Evolutionary conservation across 2,888 invertebrate species (phyloP), one percentile per base, ranked within the genome.

Genomic region (Drosophila lacicola): DNA sequence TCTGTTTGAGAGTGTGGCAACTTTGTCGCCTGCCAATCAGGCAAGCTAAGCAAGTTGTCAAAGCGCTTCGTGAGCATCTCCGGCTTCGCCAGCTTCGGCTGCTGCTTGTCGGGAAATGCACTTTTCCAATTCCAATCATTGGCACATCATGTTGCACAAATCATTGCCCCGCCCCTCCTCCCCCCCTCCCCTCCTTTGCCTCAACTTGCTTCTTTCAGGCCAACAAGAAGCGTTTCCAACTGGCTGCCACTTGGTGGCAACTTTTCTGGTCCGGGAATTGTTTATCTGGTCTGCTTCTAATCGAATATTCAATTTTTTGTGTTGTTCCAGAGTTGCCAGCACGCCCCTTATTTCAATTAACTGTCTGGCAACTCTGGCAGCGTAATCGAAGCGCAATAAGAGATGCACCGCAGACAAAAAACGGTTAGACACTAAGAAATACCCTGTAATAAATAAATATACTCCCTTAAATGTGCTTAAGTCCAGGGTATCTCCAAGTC

Each of bases 221-320:
- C 25, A 29, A 29, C 8, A 29, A 29, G 2, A 29, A 29, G 8
- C 29, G 29, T 45, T 45, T 33, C 29, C 56, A 53, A 42, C 45
- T 60, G 51, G 33, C 39, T 45, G 66, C 62, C 41, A 57, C 17
- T 36, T 11, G 33, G n/a, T 42, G 37, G 68, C 50, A 64, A 42
- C 53, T 62, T 54, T 62, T 54, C 37, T 62, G 47, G 8, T 8
- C 37, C 51, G 47, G 39, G 11, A 41, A 50, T 66, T 62, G 62
- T 62, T 60, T 70, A 63, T 66, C 61, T 63, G 45, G 39, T 21
- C 49, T 17, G 54, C 65, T 41, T 53, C 64, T 70, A 81, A 82
- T 82, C 82, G 83, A 80, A 87, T 87, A 82, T 82, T 82, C 84
- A 74, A 80, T 83, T 71, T 77, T 60, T 57, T 46, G 56, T 53